Percentiles rank a stretch among this genome's conserved stretches.
phyloP scores from a whole-genome alignment of 2,888 invertebrate genomes.

The Gisinianus flammeolus region DNA sequence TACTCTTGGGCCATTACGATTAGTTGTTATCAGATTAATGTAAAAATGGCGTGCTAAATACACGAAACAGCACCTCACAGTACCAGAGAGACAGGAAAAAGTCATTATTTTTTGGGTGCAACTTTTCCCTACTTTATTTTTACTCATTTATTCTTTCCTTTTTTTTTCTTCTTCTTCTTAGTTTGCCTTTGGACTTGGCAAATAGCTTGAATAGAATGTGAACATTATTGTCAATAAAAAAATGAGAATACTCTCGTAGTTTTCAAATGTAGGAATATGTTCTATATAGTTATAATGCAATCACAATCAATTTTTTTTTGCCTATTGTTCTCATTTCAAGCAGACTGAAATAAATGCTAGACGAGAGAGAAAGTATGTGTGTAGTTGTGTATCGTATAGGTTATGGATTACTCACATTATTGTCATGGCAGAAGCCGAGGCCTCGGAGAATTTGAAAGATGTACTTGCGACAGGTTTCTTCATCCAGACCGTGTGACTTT shows the following conservation, averaged over 20 bases:
- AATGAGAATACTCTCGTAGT: no score
- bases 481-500: conserved; percentile 73
- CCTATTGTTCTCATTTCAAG: no score
- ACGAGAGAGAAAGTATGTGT: no score
- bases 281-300: no score
- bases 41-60: conserved; percentile 44
- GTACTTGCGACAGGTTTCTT: conserved; percentile 74
- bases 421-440: conserved; percentile 80
- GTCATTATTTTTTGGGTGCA: background rate
- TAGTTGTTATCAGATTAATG: conserved; percentile 38
- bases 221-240: no score
- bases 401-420: conserved; percentile 70
- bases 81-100: background rate
- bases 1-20: conserved; percentile 22
- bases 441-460: conserved; percentile 82
- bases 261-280: no score
- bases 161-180: no score
- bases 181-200: no score
- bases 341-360: no score
- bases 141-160: background rate
- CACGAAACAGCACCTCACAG: background rate
- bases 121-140: background rate
- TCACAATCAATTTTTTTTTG: no score
- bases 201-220: no score
- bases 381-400: background rate